These are phyloP conservation scores for Peromyscus californicus DNA, from an alignment of 2,113 vertebrate species.

Conservation along the genomic window DNA sequence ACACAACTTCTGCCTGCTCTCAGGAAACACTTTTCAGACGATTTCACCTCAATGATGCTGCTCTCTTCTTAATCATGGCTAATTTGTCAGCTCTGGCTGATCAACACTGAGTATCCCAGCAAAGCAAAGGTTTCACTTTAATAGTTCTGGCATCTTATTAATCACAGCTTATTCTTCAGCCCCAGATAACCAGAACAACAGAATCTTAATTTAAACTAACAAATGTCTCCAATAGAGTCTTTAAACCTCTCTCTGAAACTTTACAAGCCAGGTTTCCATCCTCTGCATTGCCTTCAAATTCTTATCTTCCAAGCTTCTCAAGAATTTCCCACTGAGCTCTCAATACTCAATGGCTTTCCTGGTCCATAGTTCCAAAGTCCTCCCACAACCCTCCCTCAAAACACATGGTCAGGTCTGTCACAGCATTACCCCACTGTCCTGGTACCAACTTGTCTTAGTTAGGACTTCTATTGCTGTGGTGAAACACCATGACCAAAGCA, in stretches of 20 bases:
- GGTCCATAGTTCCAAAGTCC: neutral
- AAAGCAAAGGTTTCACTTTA: neutral
- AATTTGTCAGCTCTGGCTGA: no score
- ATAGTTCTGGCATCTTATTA: neutral
- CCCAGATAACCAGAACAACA: neutral
- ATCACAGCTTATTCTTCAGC: neutral
- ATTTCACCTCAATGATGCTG: neutral
- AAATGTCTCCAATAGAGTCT: neutral
- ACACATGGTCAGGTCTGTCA: neutral
- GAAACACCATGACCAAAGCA: neutral
- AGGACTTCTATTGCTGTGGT: neutral
- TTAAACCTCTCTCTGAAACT: neutral
- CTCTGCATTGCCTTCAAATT: neutral
- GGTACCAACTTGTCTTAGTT: neutral
- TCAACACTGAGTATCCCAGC: neutral
- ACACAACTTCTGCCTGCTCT: neutral
- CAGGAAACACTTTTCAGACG: neutral
- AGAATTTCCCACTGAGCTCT: neutral
- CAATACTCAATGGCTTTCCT: neutral
- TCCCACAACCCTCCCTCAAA: neutral
- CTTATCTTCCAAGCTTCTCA: neutral
- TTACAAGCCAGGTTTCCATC: neutral
- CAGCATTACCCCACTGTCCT: neutral
- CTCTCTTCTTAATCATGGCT: neutral
- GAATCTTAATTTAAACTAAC: neutral